Evolutionary conservation across 2,113 vertebrate genomes (phyloP), one percentile per base, ranked within the genome.

Genomic region (Platysteira castanea): DNA sequence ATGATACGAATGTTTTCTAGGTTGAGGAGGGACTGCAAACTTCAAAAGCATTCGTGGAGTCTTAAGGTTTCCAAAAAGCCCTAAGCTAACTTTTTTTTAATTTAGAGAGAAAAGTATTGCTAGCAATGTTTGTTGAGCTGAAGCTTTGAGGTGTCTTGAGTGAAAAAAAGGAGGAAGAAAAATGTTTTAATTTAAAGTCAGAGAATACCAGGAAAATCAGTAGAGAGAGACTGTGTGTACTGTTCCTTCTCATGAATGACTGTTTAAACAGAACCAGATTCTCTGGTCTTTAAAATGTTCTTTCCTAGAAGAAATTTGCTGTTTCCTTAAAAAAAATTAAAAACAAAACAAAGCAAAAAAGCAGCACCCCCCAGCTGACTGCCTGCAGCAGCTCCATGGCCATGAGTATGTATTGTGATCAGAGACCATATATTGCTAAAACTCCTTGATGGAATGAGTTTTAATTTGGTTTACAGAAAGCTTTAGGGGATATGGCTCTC

Each of bases 401-500:
- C 86, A 70, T 77, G 87, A 54, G 90, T 74, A 41, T 54, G 42
- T 83, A 92, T 88, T 94, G 92, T 93, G 87, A 91, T 90, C 93
- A 84, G 85, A 95, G 88, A 84, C 71, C 9, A 1, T 90, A 77
- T 90, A 94, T 80, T 95, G 84, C 95, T 94, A 27, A 88, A 97
- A 91, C 92, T 95, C 68, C 95, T 81, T 96, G 96, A 93, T 94
- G 95, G 95, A 96, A 96, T 84, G 95, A 95, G 90, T 96, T 96
- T 96, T 97, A 97, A 96, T 94, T 95, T 96, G 87, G 95, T 95
- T 96, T 97, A 94, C 88, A 93, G 85, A 95, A 97, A 92, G 95
- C 95, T 97, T 96, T 91, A 96, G 96, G 96, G 95, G 87, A 93
- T 94, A 93, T 86, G 90, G 76, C 88, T 91, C 73, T 88, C 88